A percentile compares a stretch with the other conserved stretches of the same genome.
phyloP scores from a whole-genome alignment of 2,888 invertebrate genomes.

The Scelioninae gen. 1 region DNA sequence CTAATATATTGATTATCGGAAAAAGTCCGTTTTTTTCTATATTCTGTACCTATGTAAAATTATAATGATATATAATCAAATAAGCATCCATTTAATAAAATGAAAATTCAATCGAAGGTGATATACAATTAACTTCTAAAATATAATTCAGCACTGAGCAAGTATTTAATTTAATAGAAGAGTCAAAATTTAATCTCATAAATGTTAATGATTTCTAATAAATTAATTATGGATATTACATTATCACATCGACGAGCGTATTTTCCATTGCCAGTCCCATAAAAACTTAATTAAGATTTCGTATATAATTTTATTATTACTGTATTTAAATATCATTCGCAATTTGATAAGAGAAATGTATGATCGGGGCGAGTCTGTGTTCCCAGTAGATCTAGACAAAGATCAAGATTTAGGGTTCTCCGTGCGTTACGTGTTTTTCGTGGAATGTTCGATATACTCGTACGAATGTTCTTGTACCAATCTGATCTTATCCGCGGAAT shows the following conservation, averaged over 20 bases:
- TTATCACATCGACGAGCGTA: neutral
- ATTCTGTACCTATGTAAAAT: no score
- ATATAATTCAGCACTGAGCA: no score
- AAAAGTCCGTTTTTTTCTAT: no score
- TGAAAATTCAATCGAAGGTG: no score
- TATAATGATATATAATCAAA: no score
- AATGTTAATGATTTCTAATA: neutral
- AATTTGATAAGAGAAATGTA: slow-evolving; percentile 58
- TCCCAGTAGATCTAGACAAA: slow-evolving; percentile 23
- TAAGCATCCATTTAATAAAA: no score
- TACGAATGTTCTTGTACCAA: slow-evolving; percentile 27
- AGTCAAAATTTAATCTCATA: neutral
- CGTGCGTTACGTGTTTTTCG: slow-evolving; percentile 53
- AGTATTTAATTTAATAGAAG: neutral
- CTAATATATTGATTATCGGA: no score
- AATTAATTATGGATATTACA: neutral
- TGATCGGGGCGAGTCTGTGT: slow-evolving; percentile 23
- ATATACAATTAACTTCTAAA: no score
- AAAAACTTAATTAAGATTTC: slow-evolving; percentile 49
- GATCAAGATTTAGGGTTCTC: slow-evolving; percentile 58
- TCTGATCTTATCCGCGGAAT: slow-evolving; percentile 47
- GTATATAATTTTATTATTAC: slow-evolving; percentile 33
- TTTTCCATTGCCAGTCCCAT: neutral
- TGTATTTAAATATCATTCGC: slow-evolving; percentile 41
- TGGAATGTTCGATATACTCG: slow-evolving; percentile 36